A percentile compares a stretch with the other conserved stretches of the same genome.
These are phyloP conservation scores for Labia minor DNA, from an alignment of 2,888 invertebrate genomes.

Conservation along the genomic window DNA sequence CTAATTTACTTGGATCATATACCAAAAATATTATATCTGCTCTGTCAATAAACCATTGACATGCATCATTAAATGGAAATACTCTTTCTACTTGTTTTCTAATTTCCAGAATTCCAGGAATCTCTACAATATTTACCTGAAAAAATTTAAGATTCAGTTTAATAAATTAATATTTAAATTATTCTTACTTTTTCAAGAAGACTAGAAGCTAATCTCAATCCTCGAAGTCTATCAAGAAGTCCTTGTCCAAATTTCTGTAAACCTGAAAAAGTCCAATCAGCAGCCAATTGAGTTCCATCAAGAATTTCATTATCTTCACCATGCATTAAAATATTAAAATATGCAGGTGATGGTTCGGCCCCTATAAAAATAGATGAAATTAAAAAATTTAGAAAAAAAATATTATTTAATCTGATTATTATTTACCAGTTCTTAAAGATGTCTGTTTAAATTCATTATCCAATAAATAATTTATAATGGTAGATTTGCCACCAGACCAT, in stretches of 20 bases:
- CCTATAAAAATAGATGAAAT: constrained; percentile 42
- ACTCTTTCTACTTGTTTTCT: constrained; percentile 84
- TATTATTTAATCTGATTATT: neutral
- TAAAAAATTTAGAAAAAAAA: constrained; percentile 19
- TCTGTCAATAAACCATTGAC: constrained; percentile 94
- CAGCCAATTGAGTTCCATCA: constrained; percentile 88
- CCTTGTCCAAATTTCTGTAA: constrained; percentile 93
- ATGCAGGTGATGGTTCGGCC: constrained; percentile 86
- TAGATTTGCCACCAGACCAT: constrained; percentile 93
- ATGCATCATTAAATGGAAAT: constrained; percentile 91
- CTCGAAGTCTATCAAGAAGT: constrained; percentile 74
- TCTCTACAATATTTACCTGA: constrained; percentile 90
- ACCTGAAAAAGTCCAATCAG: constrained; percentile 87
- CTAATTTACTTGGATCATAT: constrained; percentile 89
- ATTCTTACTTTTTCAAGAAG: constrained; percentile 69
- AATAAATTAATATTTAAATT: neutral
- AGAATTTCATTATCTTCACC: constrained; percentile 75
- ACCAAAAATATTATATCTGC: constrained; percentile 91
- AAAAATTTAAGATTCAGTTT: constrained; percentile 26
- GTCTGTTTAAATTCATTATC: constrained; percentile 75
- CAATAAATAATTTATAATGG: constrained; percentile 83
- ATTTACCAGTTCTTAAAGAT: constrained; percentile 72
- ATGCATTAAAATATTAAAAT: constrained; percentile 83
- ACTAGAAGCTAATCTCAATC: constrained; percentile 68
- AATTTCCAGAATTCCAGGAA: constrained; percentile 89